phyloP scores from a whole-genome alignment of 1,140 invertebrate species.

The Amphibalanus amphitrite region DNA sequence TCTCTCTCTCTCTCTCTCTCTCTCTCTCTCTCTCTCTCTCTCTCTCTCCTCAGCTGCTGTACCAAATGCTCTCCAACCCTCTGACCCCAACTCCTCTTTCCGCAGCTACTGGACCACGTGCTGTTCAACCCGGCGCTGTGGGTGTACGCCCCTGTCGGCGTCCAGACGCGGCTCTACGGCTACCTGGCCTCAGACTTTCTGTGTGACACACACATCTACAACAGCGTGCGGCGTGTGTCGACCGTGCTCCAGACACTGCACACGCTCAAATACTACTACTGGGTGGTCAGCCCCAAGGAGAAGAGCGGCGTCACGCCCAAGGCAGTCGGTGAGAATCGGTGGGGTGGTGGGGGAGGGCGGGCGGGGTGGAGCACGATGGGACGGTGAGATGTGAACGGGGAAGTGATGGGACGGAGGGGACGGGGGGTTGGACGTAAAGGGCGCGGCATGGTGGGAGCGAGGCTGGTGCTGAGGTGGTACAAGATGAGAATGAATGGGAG shows the following conservation, averaged over 20 bases:
- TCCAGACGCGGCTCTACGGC: constrained; percentile 91
- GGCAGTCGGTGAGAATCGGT: constrained; percentile 56
- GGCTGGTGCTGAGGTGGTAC: too few species aligned
- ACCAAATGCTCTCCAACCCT: too few species aligned
- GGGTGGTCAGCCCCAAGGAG: constrained; percentile 86
- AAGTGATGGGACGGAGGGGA: neutral
- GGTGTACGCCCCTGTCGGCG: constrained; percentile 90
- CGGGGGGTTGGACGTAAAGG: neutral
- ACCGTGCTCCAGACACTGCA: constrained; percentile 96
- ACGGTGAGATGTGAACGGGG: neutral
- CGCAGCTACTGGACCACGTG: constrained; percentile 94
- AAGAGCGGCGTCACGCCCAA: constrained; percentile 91
- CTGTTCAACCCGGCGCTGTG: constrained; percentile 97
- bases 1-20: neutral
- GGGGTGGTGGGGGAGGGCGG: neutral
- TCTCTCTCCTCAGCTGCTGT: too few species aligned
- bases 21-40: neutral
- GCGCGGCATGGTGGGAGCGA: too few species aligned
- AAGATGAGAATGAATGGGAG: too few species aligned
- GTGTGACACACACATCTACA: constrained; percentile 91
- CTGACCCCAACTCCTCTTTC: constrained; percentile 20
- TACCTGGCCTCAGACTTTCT: constrained; percentile 96
- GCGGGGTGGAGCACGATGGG: too few species aligned
- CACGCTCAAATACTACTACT: constrained; percentile 97
- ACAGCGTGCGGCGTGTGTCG: constrained; percentile 85